Percentiles rank a stretch among this genome's conserved stretches.
phyloP scores from a whole-genome alignment of 2,113 vertebrate species.

The Eclectus roratus region DNA sequence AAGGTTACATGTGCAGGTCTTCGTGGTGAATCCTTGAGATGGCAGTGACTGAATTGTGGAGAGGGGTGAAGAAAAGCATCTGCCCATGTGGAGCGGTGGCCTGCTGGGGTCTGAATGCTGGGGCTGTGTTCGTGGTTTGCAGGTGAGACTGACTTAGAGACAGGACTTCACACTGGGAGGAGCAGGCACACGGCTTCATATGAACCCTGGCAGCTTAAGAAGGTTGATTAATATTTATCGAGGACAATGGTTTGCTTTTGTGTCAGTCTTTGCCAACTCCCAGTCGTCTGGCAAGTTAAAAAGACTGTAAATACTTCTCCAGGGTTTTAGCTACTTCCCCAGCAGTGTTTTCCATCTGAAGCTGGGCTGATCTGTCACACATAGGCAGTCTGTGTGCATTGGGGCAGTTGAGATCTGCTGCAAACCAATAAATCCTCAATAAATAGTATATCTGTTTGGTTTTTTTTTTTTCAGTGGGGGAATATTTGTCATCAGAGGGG shows the following conservation, averaged over 20 bases:
- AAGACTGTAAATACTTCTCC: neutral
- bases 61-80: neutral
- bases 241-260: neutral
- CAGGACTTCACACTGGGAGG: neutral
- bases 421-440: neutral
- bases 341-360: neutral
- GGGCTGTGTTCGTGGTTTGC: neutral
- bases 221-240: neutral
- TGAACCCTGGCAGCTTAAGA: neutral
- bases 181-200: neutral
- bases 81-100: neutral
- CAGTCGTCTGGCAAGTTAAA: neutral
- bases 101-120: neutral
- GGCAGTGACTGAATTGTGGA: neutral
- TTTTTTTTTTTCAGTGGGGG: neutral
- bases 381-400: rapidly evolving
- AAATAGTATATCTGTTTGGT: neutral
- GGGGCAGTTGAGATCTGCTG: neutral
- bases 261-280: neutral
- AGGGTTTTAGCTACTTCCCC: neutral
- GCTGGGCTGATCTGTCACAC: neutral
- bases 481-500: neutral
- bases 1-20: neutral
- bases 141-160: neutral
- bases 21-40: neutral